Base-by-base conservation (phyloP, 2,113 vertebrate genomes). In the Saguinus midas region DNA sequence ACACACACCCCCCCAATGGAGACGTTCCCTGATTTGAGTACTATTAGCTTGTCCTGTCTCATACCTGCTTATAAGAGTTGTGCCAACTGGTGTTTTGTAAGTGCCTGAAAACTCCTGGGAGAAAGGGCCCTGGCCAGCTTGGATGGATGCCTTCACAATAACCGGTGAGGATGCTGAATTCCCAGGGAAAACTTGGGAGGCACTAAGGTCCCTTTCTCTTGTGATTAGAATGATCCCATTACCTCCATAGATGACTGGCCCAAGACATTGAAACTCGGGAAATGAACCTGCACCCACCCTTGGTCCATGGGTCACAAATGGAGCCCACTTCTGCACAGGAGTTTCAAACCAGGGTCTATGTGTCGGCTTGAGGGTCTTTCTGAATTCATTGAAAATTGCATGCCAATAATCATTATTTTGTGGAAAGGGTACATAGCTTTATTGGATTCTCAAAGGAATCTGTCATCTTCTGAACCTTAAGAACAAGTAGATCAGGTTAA, bases 401-500 rank as follows among this genome's bases (percentile, higher is more conserved):
- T 37, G 64, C 90, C 68, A n/a, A 27, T 8, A 73, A 75, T 16
- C 52, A 12, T 29, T 81, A 89, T 45, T 55, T 10, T 20, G 23
- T 35, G 18, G n/a, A 86, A n/a, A 23, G 48, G 25, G 58, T n/a
- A 43, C 3, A 17, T 55, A 64, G 45, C 29, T 81, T 81, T 64
- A 17, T 20, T 68, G 45, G 16, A 40, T 45, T 95, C 75, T 78
- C 40, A 48, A 32, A 82, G 55, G 27, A n/a, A 87, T 83, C 32
- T 50, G 1, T 40, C 23, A 32, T 45, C 45, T 43, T 55, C 64
- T 27, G 43, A 81, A n/a, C 35, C 66, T 68, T 68, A 78, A 91
- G 66, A 86, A 87, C 73, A 91, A 75, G 50, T 72, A 83, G 84
- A 97, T 61, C 79, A 92, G 66, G 80, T 88, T 95, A 94, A 96